Evolutionary conservation across 2,888 invertebrate species (phyloP).

Genomic region (Linnaemya tessellans): DNA sequence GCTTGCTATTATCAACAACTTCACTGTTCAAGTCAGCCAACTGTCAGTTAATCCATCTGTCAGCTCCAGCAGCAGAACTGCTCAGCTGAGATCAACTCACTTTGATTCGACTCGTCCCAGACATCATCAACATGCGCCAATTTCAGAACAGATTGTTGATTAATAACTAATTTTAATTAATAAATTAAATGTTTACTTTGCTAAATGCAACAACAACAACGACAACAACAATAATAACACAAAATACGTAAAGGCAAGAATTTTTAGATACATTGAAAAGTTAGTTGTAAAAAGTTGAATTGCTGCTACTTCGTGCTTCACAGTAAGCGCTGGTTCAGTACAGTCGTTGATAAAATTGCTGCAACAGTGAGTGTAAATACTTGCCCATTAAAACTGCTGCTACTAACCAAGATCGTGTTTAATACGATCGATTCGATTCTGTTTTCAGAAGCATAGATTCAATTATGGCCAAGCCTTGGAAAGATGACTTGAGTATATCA

Average conservation of each 20-base stretch:
- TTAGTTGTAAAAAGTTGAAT: neutral
- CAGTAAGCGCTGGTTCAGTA: neutral
- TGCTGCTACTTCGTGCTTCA: neutral
- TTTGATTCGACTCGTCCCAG: conserved; percentile 45
- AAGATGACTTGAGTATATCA: no score
- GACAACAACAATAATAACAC: neutral
- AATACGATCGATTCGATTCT: no score
- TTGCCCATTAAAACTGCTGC: no score
- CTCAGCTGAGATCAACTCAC: conserved; percentile 15
- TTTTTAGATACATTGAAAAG: conserved; percentile 14
- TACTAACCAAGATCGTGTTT: no score
- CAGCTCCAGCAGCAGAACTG: conserved; percentile 19
- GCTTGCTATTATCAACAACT: conserved; percentile 31
- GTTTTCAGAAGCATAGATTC: no score
- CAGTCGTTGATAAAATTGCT: neutral
- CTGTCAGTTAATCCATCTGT: conserved; percentile 37
- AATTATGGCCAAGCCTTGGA: no score
- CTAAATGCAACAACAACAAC: conserved; percentile 11
- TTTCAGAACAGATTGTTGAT: conserved; percentile 71
- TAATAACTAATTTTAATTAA: conserved; percentile 71
- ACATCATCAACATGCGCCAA: conserved; percentile 61
- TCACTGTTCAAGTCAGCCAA: conserved; percentile 14
- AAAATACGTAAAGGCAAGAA: neutral
- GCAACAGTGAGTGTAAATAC: no score
- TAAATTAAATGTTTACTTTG: conserved; percentile 56